Evolutionary conservation across 2,888 invertebrate species (phyloP).

Genomic region (Parasteatoda lunata): DNA sequence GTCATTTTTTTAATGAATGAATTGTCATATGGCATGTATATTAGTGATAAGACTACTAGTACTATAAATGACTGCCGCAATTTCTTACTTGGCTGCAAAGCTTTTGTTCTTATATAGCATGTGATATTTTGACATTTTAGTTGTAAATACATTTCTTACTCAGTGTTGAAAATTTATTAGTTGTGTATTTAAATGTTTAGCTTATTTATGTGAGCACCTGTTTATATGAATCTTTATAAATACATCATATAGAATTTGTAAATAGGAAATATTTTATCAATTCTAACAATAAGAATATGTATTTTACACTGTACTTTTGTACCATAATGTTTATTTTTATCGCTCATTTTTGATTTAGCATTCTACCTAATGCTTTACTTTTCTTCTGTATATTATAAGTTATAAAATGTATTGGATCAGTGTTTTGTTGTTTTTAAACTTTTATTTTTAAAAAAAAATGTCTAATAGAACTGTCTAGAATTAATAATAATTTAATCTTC

Average conservation of each 20-base stretch:
- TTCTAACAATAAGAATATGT: not conserved
- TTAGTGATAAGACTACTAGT: no score
- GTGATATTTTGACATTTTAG: slow-evolving; percentile 41
- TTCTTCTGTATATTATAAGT: not conserved
- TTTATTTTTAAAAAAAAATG: no score
- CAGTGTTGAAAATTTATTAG: slow-evolving; percentile 8
- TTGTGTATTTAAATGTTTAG: slow-evolving; percentile 24
- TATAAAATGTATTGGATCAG: not conserved
- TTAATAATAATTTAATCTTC: no score
- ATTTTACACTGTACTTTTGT: not conserved
- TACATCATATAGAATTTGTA: not conserved
- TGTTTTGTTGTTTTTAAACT: no score
- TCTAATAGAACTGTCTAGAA: no score
- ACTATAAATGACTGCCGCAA: not conserved
- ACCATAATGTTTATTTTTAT: slow-evolving; percentile 5
- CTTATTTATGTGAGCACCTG: not conserved
- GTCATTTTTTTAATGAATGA: no score
- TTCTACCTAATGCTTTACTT: not conserved
- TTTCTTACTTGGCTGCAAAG: slow-evolving; percentile 27
- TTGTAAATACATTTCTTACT: slow-evolving; percentile 14
- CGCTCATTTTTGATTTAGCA: not conserved
- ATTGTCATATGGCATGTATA: no score
- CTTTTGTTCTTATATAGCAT: slow-evolving; percentile 40
- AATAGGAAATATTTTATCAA: not conserved
- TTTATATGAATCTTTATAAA: not conserved